Percentiles rank a stretch among this genome's conserved stretches.
These are phyloP conservation scores for Tenthredo scrophulariae DNA, from an alignment of 2,888 invertebrate species.

Conservation along the genomic window DNA sequence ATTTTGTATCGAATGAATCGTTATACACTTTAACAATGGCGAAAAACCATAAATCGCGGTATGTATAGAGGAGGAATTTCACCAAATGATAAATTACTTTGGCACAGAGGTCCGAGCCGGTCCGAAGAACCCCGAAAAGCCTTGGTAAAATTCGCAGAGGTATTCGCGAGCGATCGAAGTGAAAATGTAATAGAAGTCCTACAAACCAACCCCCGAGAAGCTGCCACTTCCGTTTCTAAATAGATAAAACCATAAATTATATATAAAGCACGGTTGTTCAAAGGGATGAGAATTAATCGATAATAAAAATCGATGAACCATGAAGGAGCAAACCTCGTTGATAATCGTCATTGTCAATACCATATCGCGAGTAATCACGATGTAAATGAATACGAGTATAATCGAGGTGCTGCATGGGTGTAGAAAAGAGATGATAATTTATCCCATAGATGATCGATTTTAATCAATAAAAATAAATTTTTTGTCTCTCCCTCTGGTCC, in stretches of 20 bases:
- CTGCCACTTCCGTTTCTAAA: background rate
- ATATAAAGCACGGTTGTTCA: background rate
- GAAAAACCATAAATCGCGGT: background rate
- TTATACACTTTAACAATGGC: background rate
- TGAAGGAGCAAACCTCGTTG: background rate
- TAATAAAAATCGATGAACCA: background rate
- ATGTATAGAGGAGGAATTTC: constrained; percentile 3
- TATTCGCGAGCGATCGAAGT: constrained; percentile 45
- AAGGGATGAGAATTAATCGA: background rate
- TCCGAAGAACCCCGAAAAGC: constrained; percentile 36
- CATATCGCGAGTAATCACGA: background rate
- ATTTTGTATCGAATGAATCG: background rate
- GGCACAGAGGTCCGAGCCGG: background rate
- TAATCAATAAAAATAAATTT: background rate
- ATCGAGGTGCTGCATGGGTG: background rate
- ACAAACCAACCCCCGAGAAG: background rate
- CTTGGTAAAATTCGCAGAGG: constrained; percentile 14
- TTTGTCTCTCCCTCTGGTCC: background rate
- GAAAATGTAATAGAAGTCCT: constrained; percentile 16
- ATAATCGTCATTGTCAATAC: background rate
- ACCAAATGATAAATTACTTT: constrained; percentile 4
- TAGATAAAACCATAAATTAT: background rate
- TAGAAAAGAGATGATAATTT: background rate
- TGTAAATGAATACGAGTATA: background rate
- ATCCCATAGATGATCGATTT: background rate